Base-by-base conservation (phyloP, 2,888 invertebrate genomes). In the Scaptomyza tumidula region DNA sequence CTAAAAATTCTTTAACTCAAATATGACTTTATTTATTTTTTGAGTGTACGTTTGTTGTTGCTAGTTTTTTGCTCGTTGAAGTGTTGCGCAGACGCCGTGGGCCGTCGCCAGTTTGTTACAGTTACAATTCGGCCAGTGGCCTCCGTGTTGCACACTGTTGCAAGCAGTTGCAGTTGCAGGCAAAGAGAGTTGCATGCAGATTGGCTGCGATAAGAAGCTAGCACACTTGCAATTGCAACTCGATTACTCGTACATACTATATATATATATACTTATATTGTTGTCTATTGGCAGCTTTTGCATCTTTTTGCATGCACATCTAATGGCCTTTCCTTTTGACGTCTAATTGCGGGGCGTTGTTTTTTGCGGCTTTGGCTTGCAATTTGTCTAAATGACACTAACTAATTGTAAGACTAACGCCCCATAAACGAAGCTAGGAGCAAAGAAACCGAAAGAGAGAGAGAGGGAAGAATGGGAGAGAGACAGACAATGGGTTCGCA, bases 311-410 rank as follows among this genome's bases (percentile, higher is more conserved):
- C 74, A 75, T 72, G 61, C 58, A 68, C 81, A 76, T 84, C 85
- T 85, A 85, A 78, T 87, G 79, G 82, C 73, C 86, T 83, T 85
- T 87, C 82, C 82, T 87, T 85, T 85, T 87, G 80, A 84, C 84
- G 71, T 62, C 78, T 76, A 78, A 76, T 76, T 76, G 78, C 74
- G 75, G 75, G 75, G 75, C 75, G 75, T 76, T 75, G 45, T 52
- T 53, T 35, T 75, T 54, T 61, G 55, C 60, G 50, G 52, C 69
- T 52, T 39, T 52, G 39, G n/a, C 52, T 52, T 16, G 79, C 82
- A 83, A 83, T 83, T 83, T 87, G 88, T 85, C 83, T 81, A 87
- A 87, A 81, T 83, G 86, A 87, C 83, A 83, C 88, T 77, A 83
- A 83, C 83, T 87, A 83, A 83, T 83, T 83, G 83, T 61, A 65